Evolutionary conservation across 2,113 vertebrate genomes (phyloP), one percentile per base, ranked within the genome.

Genomic region (Euleptes europaea): DNA sequence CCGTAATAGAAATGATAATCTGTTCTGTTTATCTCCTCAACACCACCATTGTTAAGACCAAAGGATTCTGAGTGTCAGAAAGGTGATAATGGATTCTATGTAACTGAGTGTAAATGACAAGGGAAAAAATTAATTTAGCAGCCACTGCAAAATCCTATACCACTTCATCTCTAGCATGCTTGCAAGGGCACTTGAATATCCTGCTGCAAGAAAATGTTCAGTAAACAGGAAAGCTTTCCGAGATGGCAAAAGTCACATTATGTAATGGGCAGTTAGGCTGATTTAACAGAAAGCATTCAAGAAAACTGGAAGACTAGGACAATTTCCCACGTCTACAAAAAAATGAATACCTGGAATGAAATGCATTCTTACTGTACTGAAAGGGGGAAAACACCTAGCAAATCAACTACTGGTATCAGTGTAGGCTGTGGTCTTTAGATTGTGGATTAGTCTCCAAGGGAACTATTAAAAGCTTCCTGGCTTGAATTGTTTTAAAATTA

Each of bases 261-360:
- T 92, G 91, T 78, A 84, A 73, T 86, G 89, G 79, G 3, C 90
- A 92, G 88, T 91, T 88, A 87, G 88, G 73, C 2, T 74, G 31
- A n/a, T 23, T 84, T 38, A 86, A 12, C 1, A 40, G 79, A 92
- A 83, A 77, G 78, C 9, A 88, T 75, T 84, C 75, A 78, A 88
- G 12, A 84, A 8, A 84, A 65, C 17, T 26, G 71, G 84, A 89
- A 76, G 80, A 65, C 1, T 76, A 42, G 51, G 54, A 83, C 87
- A 78, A 89, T 89, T 81, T 78, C 65, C 35, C 38, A 91, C 90
- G 88, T 86, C 74, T 57, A 57, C 54, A 57, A 85, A 88, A 88
- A 47, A 51, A 35, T 80, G 89, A 92, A 88, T 82, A 91, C 87
- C 40, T 89, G 88, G 78, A 82, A 82, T 80, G 78, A 84, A 86